phyloP scores from a whole-genome alignment of 2,888 invertebrate genomes.

The Pristionchus fissidentatus region DNA sequence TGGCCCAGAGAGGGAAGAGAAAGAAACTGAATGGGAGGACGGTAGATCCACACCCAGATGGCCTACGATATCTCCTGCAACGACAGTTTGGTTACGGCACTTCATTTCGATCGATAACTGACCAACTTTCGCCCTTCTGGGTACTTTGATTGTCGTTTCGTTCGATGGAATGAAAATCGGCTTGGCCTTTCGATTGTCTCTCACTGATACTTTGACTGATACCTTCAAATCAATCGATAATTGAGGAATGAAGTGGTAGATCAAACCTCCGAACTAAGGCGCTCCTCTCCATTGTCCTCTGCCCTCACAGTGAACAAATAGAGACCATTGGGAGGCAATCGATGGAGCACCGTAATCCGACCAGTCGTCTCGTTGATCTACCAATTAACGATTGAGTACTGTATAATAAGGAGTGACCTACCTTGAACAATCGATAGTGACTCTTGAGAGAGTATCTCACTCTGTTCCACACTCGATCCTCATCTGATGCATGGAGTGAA shows the following conservation, averaged over 20 bases:
- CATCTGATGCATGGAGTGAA: conserved; percentile 19
- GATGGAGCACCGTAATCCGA: not conserved
- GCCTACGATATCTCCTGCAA: conserved; percentile 40
- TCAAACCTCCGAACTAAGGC: conserved; percentile 16
- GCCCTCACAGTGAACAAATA: conserved; percentile 37
- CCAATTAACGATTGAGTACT: not conserved
- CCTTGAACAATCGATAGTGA: conserved; percentile 32
- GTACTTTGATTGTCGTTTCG: conserved; percentile 11
- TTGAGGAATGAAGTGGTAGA: not conserved
- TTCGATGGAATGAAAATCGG: conserved; percentile 35
- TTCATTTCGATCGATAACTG: not conserved
- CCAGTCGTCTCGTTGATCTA: conserved; percentile 37
- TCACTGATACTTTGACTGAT: conserved; percentile 1
- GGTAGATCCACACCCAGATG: not conserved
- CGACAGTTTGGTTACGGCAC: not conserved
- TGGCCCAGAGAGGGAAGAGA: conserved; percentile 40
- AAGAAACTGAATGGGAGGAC: conserved; percentile 13
- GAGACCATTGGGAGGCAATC: conserved; percentile 7
- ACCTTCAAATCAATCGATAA: not conserved
- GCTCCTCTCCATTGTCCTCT: conserved; percentile 34
- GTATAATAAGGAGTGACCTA: not conserved
- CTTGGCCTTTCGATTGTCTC: conserved; percentile 1
- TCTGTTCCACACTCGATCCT: conserved; percentile 23
- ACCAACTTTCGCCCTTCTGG: conserved; percentile 5
- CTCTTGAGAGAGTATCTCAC: conserved; percentile 28